phyloP scores from a whole-genome alignment of 1,140 invertebrate species.

The Phenacoccus solenopsis region DNA sequence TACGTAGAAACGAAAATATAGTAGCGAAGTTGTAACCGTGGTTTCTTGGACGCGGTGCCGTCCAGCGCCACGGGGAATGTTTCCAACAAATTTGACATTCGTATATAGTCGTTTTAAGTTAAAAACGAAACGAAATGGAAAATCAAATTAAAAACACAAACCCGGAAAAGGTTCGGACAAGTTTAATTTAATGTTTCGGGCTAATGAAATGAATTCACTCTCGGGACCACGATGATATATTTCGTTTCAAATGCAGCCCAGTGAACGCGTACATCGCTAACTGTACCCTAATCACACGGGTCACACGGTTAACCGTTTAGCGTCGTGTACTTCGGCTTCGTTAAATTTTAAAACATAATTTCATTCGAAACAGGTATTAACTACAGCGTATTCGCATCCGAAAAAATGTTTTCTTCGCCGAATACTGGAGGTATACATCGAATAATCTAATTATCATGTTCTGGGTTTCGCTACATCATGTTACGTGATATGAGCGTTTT shows the following conservation, averaged over 20 bases:
- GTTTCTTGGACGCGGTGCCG: background rate
- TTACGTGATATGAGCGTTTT: background rate
- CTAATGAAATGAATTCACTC: background rate
- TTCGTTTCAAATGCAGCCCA: background rate
- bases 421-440: background rate
- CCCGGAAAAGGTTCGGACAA: background rate
- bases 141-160: conserved; percentile 3
- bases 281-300: background rate
- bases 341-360: background rate
- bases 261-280: background rate
- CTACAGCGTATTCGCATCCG: background rate
- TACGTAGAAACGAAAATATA: too few species aligned
- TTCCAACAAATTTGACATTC: conserved; percentile 2
- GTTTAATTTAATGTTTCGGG: background rate
- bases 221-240: conserved; percentile 1
- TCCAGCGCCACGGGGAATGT: background rate
- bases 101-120: background rate
- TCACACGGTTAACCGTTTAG: background rate
- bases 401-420: background rate
- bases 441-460: background rate
- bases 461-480: background rate
- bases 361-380: background rate
- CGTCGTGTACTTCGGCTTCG: background rate
- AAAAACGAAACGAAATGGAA: conserved; percentile 2
- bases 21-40: too few species aligned